Evolutionary conservation across 2,113 vertebrate species (phyloP).

Genomic region (Lampris incognitus): DNA sequence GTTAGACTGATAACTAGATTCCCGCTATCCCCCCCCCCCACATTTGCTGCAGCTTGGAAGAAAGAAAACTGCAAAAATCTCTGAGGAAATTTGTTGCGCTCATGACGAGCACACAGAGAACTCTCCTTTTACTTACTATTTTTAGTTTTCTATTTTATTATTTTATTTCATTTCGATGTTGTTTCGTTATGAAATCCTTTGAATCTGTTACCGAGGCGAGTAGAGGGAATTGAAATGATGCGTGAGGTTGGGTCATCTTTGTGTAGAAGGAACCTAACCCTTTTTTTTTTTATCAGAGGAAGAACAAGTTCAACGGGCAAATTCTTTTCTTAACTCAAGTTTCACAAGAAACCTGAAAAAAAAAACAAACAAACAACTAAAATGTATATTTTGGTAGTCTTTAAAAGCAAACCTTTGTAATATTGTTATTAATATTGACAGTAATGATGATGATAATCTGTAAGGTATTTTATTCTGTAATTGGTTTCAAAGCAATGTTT

Average conservation of each 20-base stretch:
- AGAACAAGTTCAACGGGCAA: constrained; percentile 70
- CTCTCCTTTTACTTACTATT: constrained; percentile 68
- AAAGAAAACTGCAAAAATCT: constrained; percentile 73
- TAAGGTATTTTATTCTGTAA: constrained; percentile 88
- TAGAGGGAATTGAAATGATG: constrained; percentile 44
- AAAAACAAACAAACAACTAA: constrained; percentile 79
- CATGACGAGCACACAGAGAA: constrained; percentile 62
- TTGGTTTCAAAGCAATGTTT: constrained; percentile 87
- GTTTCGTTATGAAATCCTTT: constrained; percentile 70
- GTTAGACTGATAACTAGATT: constrained; percentile 61
- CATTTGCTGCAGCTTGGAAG: constrained; percentile 66
- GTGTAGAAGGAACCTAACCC: constrained; percentile 74
- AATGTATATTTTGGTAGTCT: constrained; percentile 96
- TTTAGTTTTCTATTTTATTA: constrained; percentile 70
- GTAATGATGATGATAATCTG: constrained; percentile 84
- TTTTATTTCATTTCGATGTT: constrained; percentile 66
- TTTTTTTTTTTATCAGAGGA: constrained; percentile 68
- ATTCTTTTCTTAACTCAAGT: constrained; percentile 68
- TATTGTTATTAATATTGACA: constrained; percentile 83
- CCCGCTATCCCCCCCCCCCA: constrained; percentile 76
- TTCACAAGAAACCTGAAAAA: constrained; percentile 81
- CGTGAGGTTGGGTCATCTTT: constrained; percentile 59
- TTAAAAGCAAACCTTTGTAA: constrained; percentile 84
- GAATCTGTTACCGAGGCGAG: constrained; percentile 67
- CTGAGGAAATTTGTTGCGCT: constrained; percentile 62